Base-by-base conservation (phyloP, 1,140 invertebrate genomes). In the Drosophila nigromelanica region DNA sequence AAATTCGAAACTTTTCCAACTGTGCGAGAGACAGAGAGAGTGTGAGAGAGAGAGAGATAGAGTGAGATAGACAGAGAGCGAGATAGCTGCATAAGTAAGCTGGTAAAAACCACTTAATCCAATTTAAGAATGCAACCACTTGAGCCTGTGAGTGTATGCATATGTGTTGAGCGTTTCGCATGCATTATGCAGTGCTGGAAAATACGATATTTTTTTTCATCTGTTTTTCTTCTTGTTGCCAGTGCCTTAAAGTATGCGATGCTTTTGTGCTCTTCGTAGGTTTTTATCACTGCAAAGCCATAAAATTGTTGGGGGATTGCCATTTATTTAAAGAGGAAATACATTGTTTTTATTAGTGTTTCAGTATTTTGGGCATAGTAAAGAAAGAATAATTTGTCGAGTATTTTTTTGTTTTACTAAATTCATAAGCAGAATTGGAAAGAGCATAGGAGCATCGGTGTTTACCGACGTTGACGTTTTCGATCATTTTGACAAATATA, bases 71-170 rank as follows among this genome's bases (percentile, higher is more conserved):
- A 52, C 30, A 33, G 50, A 40, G 21, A 39, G 54, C 10, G 40
- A 50, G 43, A 27, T 24, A 51, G 14, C 37, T 27, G 40, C 40
- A 58, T 54, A 35, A 56, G 42, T 48, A 85, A 61, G 40, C 70
- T 87, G 69, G 78, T 52, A 73, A 43, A 71, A 87, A 87, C 78
- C 73, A 87, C 78, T 87, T 87, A 87, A 87, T 87, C 76, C 82
- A 87, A 87, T 87, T 87, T 82, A 87, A 87, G 78, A 87, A 82
- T 87, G 82, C 75, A 87, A 73, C 82, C 82, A 86, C 81, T 86
- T 86, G 70, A 81, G 74, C 60, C 30, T 48, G 42, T 33, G 48
- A 39, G 14, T 39, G 21, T 45, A 45, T 78, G 71, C 78, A 78
- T 78, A 77, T 56, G 55, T 67, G 60, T 24, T 45, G 39, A 54